Evolutionary conservation across 2,113 vertebrate species (phyloP).

Genomic region (Tonatia bakeri): DNA sequence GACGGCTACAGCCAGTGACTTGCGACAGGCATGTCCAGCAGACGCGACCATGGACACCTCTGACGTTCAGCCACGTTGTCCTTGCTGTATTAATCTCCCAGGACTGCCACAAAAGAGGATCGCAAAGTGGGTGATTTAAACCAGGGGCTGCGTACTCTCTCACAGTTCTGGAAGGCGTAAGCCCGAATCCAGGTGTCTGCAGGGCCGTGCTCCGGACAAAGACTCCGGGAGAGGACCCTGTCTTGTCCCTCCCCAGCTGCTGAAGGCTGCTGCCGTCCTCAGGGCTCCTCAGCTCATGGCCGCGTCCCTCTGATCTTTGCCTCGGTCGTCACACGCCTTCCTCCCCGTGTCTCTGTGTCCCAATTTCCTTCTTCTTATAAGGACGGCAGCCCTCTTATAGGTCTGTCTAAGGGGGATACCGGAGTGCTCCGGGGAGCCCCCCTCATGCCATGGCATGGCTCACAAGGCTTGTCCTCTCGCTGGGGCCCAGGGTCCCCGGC

Average conservation of each 20-base stretch:
- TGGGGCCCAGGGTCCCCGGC: neutral
- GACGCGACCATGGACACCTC: neutral
- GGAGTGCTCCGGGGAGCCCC: neutral
- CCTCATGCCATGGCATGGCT: fast-evolving
- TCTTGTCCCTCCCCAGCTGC: neutral
- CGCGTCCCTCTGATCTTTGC: neutral
- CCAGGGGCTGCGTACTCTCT: neutral
- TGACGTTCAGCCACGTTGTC: neutral
- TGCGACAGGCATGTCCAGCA: fast-evolving
- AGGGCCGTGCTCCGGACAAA: neutral
- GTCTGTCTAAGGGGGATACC: fast-evolving
- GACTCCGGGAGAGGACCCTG: neutral
- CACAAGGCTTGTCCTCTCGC: fast-evolving
- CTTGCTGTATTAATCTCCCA: neutral
- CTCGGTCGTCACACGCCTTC: neutral
- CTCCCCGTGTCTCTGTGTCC: neutral
- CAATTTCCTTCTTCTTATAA: neutral
- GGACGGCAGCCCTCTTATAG: too few relatives aligned
- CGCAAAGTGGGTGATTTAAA: neutral
- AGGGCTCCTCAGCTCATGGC: neutral
- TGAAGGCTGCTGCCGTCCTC: too few relatives aligned
- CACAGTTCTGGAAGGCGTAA: neutral
- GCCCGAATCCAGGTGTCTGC: neutral
- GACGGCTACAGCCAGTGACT: too few relatives aligned
- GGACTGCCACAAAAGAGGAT: neutral